Base-by-base conservation (phyloP, 2,797 vertebrate genomes). In the Xenops minutus region DNA sequence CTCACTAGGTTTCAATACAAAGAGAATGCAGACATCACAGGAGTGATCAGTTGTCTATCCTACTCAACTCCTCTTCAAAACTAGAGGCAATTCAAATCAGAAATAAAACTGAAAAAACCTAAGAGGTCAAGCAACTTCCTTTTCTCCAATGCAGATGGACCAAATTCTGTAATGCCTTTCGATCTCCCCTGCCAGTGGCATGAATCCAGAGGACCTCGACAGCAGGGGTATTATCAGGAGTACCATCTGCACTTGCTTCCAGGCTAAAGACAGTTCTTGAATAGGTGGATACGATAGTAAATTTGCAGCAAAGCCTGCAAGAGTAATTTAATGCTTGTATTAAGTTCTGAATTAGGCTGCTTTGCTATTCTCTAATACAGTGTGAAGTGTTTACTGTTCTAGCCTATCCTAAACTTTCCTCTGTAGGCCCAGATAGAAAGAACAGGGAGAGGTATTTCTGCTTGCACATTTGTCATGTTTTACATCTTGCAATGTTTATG, bases 401-500 rank as follows among this genome's bases (percentile, higher is more conserved):
- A 51, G 19, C 36, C 62, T 77, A 39, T 41, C 34, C 76, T 61
- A 9, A 23, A 15, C 5, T 36, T 41, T 84, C 23, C 67, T 82
- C 75, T 52, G 10, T 59, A 84, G 59, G 14, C 46, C 77, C 63
- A 67, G 69, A 87, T 69, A 77, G 59, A 92, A 92, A 68, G 44
- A 93, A 52, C 21, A 80, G 21, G 16, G 52, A 93, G 89, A 91
- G 34, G 68, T 51, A 59, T 92, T 95, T 94, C 94, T 89, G 80
- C 84, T 76, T 92, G 48, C 85, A 89, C 61, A 29, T 83, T 96
- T 85, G 74, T 92, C 15, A 1, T 75, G 63, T 80, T 95, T 87
- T 95, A 94, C 92, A 81, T 94, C 96, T 97, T 96, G 88, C 92
- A 87, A 41, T 94, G 95, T 97, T 97, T 97, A 97, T 64, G 77